phyloP scores from a whole-genome alignment of 2,113 vertebrate genomes.

The Tragelaphus imberbis region DNA sequence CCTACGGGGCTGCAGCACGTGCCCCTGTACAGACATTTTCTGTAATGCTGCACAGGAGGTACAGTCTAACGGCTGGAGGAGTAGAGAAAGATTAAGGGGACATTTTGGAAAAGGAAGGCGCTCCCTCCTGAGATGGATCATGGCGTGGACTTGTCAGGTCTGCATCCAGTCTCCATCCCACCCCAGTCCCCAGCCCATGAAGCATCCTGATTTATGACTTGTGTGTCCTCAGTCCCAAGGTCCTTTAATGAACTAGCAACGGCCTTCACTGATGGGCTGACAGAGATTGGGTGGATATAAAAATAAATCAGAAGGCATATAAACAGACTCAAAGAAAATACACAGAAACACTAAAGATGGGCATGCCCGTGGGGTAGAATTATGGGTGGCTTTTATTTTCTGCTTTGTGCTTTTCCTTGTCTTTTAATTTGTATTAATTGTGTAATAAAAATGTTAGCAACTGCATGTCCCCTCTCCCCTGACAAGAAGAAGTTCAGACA shows the following conservation, averaged over 20 bases:
- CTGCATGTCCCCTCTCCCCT: neutral
- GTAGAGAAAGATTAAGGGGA: neutral
- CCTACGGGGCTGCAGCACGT: neutral
- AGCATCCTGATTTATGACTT: neutral
- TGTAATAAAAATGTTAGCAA: neutral
- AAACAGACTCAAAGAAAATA: constrained; percentile 17
- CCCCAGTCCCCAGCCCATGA: neutral
- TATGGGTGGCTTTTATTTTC: neutral
- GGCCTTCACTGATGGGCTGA: neutral
- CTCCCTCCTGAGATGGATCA: neutral
- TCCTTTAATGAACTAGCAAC: constrained; percentile 29
- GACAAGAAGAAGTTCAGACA: neutral
- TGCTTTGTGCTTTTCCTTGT: neutral
- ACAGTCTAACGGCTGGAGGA: neutral
- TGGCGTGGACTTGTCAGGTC: neutral
- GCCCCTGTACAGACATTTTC: neutral
- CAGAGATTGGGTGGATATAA: neutral
- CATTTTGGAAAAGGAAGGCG: neutral
- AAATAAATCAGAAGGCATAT: constrained; percentile 43
- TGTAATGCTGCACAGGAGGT: neutral
- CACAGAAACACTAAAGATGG: neutral
- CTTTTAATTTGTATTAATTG: neutral
- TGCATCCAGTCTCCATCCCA: neutral
- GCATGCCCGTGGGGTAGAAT: neutral
- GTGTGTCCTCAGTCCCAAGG: neutral